Percentiles rank a stretch among this genome's conserved stretches.
Conservation (phyloP, 2,888 invertebrate species). For the Piscicola geometra region DNA sequence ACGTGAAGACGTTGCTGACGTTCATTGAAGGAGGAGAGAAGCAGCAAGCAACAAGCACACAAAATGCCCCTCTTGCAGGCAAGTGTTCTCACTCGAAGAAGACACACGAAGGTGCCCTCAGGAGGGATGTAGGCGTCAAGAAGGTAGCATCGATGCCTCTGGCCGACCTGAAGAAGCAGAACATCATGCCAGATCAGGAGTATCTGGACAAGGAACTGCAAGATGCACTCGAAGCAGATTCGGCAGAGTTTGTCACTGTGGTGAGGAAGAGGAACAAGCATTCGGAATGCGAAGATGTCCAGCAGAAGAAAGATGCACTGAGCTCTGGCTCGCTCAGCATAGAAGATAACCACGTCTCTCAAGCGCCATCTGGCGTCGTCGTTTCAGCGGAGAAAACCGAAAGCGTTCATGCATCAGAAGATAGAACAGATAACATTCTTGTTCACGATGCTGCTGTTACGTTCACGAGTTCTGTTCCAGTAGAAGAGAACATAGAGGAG, state of each 20-base stretch:
- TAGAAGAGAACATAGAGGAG: no score
- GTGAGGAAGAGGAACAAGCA: conserved; percentile 9
- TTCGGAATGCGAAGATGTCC: not conserved
- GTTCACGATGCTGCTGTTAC: not conserved
- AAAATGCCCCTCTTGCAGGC: not conserved
- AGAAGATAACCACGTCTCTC: no score
- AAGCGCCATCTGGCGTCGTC: no score
- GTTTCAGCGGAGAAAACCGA: not conserved
- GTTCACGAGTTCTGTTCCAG: not conserved
- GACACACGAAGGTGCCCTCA: not conserved
- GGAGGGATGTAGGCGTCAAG: not conserved
- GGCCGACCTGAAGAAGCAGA: not conserved
- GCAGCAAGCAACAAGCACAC: not conserved
- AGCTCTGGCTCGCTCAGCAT: no score
- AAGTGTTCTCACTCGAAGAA: not conserved
- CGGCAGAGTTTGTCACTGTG: not conserved
- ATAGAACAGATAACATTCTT: not conserved
- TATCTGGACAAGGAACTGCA: conserved; percentile 8
- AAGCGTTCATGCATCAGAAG: not conserved
- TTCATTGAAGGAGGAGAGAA: conserved; percentile 16
- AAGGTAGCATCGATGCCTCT: not conserved
- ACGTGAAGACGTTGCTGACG: not conserved
- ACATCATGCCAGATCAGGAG: not conserved
- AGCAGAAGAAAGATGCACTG: not conserved
- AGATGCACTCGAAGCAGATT: not conserved